Conservation (phyloP, 2,113 vertebrate genomes). For the Callionymus lyra region DNA sequence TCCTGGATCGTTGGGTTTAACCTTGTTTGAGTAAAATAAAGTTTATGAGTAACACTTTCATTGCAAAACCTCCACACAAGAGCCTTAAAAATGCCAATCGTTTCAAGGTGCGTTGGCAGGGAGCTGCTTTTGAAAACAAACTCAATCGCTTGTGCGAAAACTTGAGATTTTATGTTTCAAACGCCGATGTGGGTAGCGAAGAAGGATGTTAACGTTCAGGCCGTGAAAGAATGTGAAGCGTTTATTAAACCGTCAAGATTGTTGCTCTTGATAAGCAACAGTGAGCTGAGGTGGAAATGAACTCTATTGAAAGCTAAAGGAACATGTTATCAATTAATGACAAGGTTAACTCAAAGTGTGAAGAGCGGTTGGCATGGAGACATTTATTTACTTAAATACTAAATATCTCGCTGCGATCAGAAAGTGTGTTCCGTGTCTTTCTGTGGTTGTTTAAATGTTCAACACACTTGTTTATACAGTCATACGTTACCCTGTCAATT, state of each 20-base stretch:
- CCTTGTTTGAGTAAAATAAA: conserved; percentile 1
- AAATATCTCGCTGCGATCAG: too few species aligned
- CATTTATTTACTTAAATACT: too few species aligned
- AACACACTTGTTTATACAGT: too few species aligned
- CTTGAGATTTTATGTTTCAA: conserved; percentile 9
- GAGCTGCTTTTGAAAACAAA: too few species aligned
- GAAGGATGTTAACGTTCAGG: conserved; percentile 15
- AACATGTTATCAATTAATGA: conserved; percentile 28
- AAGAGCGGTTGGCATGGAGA: conserved; percentile 3
- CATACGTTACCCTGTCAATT: conserved; percentile 61
- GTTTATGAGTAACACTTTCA: too few species aligned
- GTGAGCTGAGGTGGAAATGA: conserved; percentile 36
- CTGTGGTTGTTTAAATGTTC: too few species aligned
- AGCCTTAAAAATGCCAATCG: background rate
- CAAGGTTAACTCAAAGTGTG: conserved; percentile 17
- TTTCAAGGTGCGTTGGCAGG: conserved; percentile 3
- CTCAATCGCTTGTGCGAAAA: too few species aligned
- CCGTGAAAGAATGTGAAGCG: conserved; percentile 3
- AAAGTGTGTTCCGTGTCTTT: too few species aligned
- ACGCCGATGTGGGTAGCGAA: conserved; percentile 18
- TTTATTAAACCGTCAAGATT: conserved; percentile 29
- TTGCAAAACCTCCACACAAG: too few species aligned
- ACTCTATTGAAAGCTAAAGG: conserved; percentile 18
- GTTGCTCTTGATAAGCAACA: conserved; percentile 22
- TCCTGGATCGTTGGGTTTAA: conserved; percentile 11